phyloP scores from a whole-genome alignment of 2,113 vertebrate genomes.

The Suricata suricatta region DNA sequence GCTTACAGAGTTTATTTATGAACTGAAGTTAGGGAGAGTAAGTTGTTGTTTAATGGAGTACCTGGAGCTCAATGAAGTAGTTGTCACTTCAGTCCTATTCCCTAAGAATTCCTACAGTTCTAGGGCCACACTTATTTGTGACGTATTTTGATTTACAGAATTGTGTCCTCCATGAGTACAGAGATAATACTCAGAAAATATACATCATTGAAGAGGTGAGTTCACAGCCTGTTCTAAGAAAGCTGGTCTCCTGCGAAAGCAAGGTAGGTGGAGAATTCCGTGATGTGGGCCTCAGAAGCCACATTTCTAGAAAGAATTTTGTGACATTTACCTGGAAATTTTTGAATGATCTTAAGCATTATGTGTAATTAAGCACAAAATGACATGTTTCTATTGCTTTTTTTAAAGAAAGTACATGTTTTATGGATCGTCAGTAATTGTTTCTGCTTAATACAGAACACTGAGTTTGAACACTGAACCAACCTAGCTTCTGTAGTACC shows the following conservation, averaged over 20 bases:
- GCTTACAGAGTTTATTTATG: not conserved
- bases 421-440: not conserved
- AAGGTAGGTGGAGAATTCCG: not conserved
- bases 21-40: not conserved
- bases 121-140: not conserved
- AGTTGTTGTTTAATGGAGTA: not conserved
- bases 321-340: not conserved
- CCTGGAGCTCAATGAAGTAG: not conserved
- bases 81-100: not conserved
- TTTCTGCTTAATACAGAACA: not conserved
- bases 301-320: not conserved
- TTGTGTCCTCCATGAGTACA: not conserved
- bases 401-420: not conserved
- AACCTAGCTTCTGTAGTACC: not conserved
- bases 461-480: not conserved
- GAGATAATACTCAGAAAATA: constrained; percentile 39
- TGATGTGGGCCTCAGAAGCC: not conserved
- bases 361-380: constrained; percentile 24
- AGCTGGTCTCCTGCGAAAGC: constrained; percentile 29
- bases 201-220: constrained; percentile 42
- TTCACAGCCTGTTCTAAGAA: not conserved
- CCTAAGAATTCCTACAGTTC: not conserved
- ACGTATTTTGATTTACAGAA: constrained; percentile 20
- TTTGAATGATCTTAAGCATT: not conserved
- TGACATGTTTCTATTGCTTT: not conserved